Conservation (phyloP, 2,113 vertebrate genomes). For the Nymphicus hollandicus region DNA sequence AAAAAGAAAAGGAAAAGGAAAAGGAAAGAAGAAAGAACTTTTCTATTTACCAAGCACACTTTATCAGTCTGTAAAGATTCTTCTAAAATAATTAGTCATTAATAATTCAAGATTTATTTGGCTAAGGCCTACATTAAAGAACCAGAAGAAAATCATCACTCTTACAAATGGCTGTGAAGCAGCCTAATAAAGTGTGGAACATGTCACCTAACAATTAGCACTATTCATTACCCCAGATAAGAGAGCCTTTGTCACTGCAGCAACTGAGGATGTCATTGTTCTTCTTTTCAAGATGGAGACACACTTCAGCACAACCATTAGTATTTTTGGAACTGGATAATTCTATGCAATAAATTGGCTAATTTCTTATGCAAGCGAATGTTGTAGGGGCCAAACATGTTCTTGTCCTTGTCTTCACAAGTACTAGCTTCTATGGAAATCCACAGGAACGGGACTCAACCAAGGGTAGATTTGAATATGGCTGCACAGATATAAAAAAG, state of each 20-base stretch:
- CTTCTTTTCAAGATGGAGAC: not conserved
- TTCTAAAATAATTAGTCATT: constrained; percentile 19
- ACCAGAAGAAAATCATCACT: constrained; percentile 1
- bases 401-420: not conserved
- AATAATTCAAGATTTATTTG: constrained; percentile 48
- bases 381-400: not conserved
- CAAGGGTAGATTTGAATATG: not conserved
- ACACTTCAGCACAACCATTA: not conserved
- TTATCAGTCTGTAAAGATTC: not conserved
- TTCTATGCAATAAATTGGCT: not conserved
- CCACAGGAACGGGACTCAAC: not conserved
- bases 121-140: not conserved
- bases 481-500: not conserved
- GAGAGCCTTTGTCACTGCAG: constrained; percentile 27
- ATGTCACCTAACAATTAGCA: constrained; percentile 40
- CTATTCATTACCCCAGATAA: constrained; percentile 31
- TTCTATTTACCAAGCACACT: not conserved
- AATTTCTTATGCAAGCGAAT: not conserved
- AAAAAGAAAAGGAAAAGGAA: no score
- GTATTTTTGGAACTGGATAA: not conserved
- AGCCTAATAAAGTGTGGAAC: constrained; percentile 14
- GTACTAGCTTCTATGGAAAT: not conserved
- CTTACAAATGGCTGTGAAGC: not conserved
- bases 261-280: not conserved
- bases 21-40: not conserved